Base-by-base conservation (phyloP, 2,888 invertebrate species). In the Ichneumoninae sp. region DNA sequence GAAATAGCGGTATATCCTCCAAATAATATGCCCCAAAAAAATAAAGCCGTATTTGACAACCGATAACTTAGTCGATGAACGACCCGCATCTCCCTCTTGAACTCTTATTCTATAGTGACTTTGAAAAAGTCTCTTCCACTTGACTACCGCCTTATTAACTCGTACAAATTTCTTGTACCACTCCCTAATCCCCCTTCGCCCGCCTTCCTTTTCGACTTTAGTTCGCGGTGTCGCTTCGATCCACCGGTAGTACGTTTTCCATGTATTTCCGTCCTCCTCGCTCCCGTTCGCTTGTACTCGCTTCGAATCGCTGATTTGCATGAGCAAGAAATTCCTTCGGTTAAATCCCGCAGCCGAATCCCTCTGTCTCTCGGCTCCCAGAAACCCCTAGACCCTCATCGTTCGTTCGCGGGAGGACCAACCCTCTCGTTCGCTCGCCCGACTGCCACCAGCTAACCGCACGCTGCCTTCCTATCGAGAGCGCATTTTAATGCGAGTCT, bases 401-500 rank as follows among this genome's bases (percentile, higher is more conserved):
- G 82, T 83, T 83, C 83, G 80, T 82, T 76, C 79, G 19, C 74
- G 44, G 44, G 74, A 57, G 70, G 80, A 76, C 65, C 71, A 84
- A 80, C 75, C 84, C 80, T 86, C 81, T 76, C 44, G 66, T 80
- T 85, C 82, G 47, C 77, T 74, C 75, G 50, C 57, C 69, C 69
- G 36, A 54, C 72, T 68, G 54, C 77, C 89, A 91, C 82, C 89
- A 88, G 89, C 90, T 89, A 90, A 90, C 88, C 89, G 84, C 78
- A 80, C 72, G 68, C 74, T 52, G 70, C 19, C 74, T 69, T 44
- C 69, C 84, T 90, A 92, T 92, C 90, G 90, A 89, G 90, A 91
- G 90, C 90, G 91, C 90, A 92, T 92, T 92, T 92, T 91, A 92
- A 92, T 91, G 90, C 89, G 89, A 91, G 89, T 91, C 91, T 93